A percentile compares a stretch with the other conserved stretches of the same genome.
phyloP scores from a whole-genome alignment of 2,797 vertebrate species.

The Carcharodon carcharias region DNA sequence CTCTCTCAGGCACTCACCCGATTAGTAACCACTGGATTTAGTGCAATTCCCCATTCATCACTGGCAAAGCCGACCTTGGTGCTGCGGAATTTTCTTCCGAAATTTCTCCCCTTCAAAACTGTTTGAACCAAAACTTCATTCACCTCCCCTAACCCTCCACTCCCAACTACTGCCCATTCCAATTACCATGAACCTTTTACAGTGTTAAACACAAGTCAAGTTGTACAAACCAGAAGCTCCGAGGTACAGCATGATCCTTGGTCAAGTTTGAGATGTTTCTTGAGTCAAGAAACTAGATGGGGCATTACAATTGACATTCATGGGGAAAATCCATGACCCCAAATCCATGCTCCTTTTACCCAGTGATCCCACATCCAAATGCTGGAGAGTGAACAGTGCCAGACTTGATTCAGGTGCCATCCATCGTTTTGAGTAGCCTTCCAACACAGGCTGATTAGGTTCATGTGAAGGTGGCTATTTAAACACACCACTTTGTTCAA shows the following conservation, averaged over 20 bases:
- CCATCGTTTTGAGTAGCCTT: background rate
- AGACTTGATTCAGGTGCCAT: background rate
- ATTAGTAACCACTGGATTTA: background rate
- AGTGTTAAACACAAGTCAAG: too few species aligned
- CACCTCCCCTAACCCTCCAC: too few species aligned
- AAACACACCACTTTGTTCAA: background rate
- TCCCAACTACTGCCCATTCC: too few species aligned
- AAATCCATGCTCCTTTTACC: too few species aligned
- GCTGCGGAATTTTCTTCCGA: background rate
- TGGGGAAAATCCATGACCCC: too few species aligned
- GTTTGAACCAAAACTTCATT: too few species aligned
- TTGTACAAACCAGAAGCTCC: too few species aligned
- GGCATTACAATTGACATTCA: too few species aligned
- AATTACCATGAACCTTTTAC: too few species aligned
- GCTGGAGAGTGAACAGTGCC: background rate
- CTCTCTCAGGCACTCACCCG: background rate
- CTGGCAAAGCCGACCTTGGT: background rate
- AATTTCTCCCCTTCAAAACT: background rate
- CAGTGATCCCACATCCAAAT: background rate
- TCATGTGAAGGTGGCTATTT: background rate
- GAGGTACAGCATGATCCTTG: too few species aligned
- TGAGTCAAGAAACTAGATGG: too few species aligned
- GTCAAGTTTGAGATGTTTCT: too few species aligned
- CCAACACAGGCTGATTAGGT: background rate
- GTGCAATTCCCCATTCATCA: background rate